Conservation (phyloP, 2,113 vertebrate species). For the Sprattus sprattus region DNA sequence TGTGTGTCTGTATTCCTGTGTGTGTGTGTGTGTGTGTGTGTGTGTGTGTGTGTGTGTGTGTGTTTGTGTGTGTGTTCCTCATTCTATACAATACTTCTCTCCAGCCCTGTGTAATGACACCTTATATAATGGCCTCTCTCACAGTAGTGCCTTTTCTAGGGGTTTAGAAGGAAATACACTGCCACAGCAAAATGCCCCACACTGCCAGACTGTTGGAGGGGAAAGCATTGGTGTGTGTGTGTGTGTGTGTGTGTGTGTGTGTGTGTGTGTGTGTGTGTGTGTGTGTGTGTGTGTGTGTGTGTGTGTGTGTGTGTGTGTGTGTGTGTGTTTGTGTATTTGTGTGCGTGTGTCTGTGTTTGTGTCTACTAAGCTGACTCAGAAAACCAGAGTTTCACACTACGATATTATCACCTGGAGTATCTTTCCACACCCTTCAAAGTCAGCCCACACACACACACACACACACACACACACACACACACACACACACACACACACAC, state of each 20-base stretch:
- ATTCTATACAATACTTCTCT: background rate
- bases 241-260: background rate
- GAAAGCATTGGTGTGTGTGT: background rate
- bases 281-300: background rate
- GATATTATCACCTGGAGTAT: slow-evolving; percentile 6
- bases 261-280: background rate
- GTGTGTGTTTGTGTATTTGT: background rate
- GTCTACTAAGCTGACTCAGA: background rate
- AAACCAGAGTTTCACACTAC: background rate
- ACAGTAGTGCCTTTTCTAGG: background rate
- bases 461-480: background rate
- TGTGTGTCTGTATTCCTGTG: too few relatives aligned
- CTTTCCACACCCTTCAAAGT: background rate
- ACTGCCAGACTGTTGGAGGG: background rate
- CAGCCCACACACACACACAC: background rate
- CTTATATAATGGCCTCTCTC: background rate
- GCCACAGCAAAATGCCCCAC: background rate
- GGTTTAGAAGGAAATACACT: background rate
- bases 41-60: too few relatives aligned
- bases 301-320: background rate
- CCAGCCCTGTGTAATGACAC: background rate
- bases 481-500: background rate
- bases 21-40: too few relatives aligned
- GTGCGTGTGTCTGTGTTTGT: background rate
- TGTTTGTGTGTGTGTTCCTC: too few relatives aligned